A percentile compares a stretch with the other conserved stretches of the same genome.
Conservation (phyloP, 1,140 invertebrate species). For the Bilobella aurantiaca region DNA sequence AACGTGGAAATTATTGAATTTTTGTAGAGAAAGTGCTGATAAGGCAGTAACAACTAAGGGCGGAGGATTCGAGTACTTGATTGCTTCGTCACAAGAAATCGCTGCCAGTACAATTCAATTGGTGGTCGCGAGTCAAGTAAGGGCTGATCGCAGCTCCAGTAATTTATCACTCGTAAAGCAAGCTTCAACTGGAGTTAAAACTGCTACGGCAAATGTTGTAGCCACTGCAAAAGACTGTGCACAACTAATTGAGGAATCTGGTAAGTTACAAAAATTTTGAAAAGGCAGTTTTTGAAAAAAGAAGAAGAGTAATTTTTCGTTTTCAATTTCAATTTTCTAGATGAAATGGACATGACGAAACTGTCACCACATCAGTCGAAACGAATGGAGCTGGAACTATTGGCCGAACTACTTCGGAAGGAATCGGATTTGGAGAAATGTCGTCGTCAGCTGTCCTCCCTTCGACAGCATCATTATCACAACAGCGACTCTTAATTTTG, state of each 20-base stretch:
- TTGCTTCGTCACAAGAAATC: constrained; percentile 94
- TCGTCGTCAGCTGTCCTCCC: constrained; percentile 64
- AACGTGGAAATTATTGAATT: too few species aligned
- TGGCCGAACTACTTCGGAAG: constrained; percentile 81
- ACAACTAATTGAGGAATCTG: constrained; percentile 72
- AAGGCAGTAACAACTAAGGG: constrained; percentile 68
- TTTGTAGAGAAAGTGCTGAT: constrained; percentile 75
- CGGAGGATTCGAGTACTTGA: constrained; percentile 83
- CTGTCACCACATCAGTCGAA: constrained; percentile 88
- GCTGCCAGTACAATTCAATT: constrained; percentile 93
- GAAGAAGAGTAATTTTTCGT: background rate
- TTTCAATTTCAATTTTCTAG: constrained; percentile 44
- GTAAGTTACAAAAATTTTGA: constrained; percentile 39
- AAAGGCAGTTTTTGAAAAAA: background rate
- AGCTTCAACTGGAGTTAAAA: constrained; percentile 77
- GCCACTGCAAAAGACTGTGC: constrained; percentile 81
- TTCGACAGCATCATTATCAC: constrained; percentile 86
- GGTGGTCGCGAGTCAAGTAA: constrained; percentile 86
- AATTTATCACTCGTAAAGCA: constrained; percentile 65
- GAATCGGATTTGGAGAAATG: constrained; percentile 83
- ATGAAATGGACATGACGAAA: constrained; percentile 78
- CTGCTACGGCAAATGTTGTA: constrained; percentile 79
- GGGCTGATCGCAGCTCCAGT: constrained; percentile 69
- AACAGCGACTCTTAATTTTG: constrained; percentile 18
- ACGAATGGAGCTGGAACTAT: constrained; percentile 87